Evolutionary conservation across 1,140 invertebrate genomes (phyloP), one percentile per base, ranked within the genome.

Genomic region (Triops longicaudatus): DNA sequence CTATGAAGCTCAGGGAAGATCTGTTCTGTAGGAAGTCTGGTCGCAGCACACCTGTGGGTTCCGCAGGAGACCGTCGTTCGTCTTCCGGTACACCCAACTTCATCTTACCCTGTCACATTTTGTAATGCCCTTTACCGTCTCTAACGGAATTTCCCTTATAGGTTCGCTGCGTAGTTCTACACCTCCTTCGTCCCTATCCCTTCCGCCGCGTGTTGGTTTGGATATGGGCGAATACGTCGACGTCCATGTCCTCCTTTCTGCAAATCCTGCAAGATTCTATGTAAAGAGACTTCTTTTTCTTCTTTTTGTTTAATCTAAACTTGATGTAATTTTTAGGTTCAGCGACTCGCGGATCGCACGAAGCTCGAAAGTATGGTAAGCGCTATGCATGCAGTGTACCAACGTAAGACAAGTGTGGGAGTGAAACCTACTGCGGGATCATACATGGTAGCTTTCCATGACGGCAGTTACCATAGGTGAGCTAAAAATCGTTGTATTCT

Each of bases 251-350:
- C 17, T 63, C 6, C 22, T 63, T 22, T 63, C 50, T 3, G 50
- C 50, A 17, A 63, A 63, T 63, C 50, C 50, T 63, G 50, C 10
- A 22, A 63, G 50, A 63, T 63, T 63, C 50, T 63, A 63, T 63
- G 50, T 63, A 63, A 63, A 22, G 31, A 37, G n/a, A 37, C 6
- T 63, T 63, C 9, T 1, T 22, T 63, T 22, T n/a, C 17, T 6
- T 63, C 5, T 63, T n/a, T 22, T 63, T 63, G 1, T 22, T 14
- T n/a, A 63, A 1, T 63, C 6, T 6, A 63, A 5, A 63, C 6
- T 63, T 14, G 10, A 17, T 63, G 50, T 37, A 37, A 37, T 4
- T n/a, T 63, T 2, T 63, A 63, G 50, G 14, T n/a, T 14, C 50
- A 63, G 2, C 50, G 50, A 63, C 10, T 63, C 6, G 50, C 50